phyloP scores from a whole-genome alignment of 2,113 vertebrate species.

The Recurvirostra avosetta region DNA sequence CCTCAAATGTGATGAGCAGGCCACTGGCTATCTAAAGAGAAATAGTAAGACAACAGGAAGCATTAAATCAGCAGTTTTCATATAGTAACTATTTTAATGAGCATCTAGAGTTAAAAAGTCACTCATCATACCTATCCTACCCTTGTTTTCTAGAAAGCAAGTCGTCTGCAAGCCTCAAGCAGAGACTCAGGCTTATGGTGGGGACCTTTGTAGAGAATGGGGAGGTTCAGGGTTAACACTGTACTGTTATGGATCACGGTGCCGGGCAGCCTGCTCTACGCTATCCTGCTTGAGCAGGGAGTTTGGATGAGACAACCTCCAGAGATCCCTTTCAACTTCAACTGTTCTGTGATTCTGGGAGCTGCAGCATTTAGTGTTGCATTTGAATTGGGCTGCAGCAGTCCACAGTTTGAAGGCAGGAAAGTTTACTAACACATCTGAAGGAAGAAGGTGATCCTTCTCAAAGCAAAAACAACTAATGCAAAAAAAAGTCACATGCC shows the following conservation, averaged over 20 bases:
- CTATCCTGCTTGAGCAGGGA: neutral
- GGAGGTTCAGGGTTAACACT: neutral
- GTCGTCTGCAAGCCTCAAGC: neutral
- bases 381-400: neutral
- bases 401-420: neutral
- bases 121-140: neutral
- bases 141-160: neutral
- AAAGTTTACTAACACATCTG: neutral
- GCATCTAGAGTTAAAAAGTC: neutral
- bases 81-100: neutral
- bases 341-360: neutral
- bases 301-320: neutral
- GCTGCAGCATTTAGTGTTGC: neutral
- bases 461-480: neutral
- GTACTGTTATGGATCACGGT: neutral
- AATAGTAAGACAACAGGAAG: neutral
- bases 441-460: neutral
- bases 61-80: neutral
- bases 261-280: neutral
- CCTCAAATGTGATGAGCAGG: neutral
- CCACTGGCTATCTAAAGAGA: neutral
- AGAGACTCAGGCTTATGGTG: neutral
- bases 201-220: neutral
- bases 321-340: neutral
- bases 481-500: neutral